These are phyloP conservation scores for Manis pentadactyla DNA, from an alignment of 2,797 vertebrate genomes.

Conservation along the genomic window DNA sequence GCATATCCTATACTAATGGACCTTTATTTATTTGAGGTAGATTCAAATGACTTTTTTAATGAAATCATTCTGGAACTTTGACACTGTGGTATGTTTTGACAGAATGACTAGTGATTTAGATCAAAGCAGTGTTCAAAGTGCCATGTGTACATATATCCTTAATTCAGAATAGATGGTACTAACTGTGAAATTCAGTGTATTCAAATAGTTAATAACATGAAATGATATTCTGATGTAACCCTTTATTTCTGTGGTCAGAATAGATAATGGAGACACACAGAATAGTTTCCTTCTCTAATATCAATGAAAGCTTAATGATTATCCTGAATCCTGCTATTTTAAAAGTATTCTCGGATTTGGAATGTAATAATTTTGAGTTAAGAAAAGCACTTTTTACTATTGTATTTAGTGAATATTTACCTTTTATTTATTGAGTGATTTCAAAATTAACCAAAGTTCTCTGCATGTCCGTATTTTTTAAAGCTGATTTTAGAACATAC, in stretches of 20 bases:
- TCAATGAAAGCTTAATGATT: constrained; percentile 68
- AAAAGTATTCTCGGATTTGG: constrained; percentile 71
- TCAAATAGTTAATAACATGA: neutral
- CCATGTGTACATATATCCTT: neutral
- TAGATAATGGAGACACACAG: constrained; percentile 60
- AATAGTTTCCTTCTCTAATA: constrained; percentile 71
- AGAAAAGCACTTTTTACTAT: constrained; percentile 40
- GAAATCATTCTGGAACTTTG: neutral
- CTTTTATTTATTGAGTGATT: constrained; percentile 44
- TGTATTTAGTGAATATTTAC: constrained; percentile 34
- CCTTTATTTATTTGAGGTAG: neutral
- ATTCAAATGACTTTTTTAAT: neutral
- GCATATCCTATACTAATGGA: neutral
- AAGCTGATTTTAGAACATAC: constrained; percentile 43
- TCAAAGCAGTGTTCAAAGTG: neutral
- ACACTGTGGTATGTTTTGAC: neutral
- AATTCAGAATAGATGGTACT: constrained; percentile 49
- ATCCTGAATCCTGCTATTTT: constrained; percentile 71
- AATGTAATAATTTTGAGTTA: constrained; percentile 58
- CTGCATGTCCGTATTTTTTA: constrained; percentile 28
- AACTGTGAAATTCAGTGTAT: constrained; percentile 73
- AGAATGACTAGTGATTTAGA: neutral
- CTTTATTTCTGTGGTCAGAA: constrained; percentile 80
- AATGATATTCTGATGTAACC: constrained; percentile 70
- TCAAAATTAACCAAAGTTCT: constrained; percentile 57